Base-by-base conservation (phyloP, 2,113 vertebrate species). In the Camelus dromedarius region DNA sequence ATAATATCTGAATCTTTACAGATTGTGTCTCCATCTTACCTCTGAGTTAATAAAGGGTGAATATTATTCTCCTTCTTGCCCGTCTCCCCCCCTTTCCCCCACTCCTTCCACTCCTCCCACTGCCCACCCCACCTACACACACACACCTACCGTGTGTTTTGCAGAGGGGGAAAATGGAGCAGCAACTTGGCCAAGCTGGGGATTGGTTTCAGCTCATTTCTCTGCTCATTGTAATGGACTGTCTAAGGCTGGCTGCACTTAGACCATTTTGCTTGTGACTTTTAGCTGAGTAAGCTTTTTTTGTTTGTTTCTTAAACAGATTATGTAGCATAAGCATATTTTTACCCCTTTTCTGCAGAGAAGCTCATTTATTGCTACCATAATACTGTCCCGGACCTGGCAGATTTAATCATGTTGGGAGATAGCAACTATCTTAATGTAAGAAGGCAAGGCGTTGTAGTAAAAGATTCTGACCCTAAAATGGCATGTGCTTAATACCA, bases 201-300 rank as follows among this genome's bases (percentile, higher is more conserved):
- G 54, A 32, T 28, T 54, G 28, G 42, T 81, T 72, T 67, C 50
- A 84, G 64, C 46, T 67, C 35, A 42, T 48, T 56, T 30, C 89
- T 62, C n/a, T 60, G 20, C 67, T 69, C 84, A 15, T 35, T 60
- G 14, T 75, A 52, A 48, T 58, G 22, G 64, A 56, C 69, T 67
- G 32, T 79, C 22, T 56, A 20, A 79, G 52, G 81, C 75, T 82
- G 60, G 38, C 83, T 91, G 35, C 50, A 16, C 82, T 30, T 30
- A 76, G 42, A 56, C 56, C 14, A 5, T 48, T 72, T 35, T 89
- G 28, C 22, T 1, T 7, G 32, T 80, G 86, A 76, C 72, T 62
- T 79, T 91, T 16, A 93, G 85, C 77, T 70, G 75, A 98, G 67
- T 79, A n/a, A 73, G 82, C 38, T 60, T 35, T 81, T 94, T 67